These are phyloP conservation scores for Acrobasis suavella DNA, from an alignment of 2,888 invertebrate species.

Conservation along the genomic window DNA sequence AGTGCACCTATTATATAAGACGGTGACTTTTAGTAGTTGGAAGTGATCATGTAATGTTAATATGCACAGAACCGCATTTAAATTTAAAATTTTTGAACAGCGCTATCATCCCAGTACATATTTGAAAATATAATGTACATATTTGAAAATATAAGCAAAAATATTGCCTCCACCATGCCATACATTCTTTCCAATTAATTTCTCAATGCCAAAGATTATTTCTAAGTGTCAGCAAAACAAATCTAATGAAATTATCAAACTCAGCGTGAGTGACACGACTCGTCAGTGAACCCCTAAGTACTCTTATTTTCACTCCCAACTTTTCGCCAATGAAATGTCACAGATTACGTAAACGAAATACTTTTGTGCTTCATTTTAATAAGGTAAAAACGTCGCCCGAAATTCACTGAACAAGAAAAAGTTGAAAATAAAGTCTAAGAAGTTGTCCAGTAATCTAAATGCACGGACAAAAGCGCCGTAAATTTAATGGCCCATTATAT, in stretches of 20 bases:
- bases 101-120: no score
- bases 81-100: no score
- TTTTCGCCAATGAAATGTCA: conserved; percentile 10
- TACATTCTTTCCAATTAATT: not conserved
- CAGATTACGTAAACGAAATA: conserved; percentile 15
- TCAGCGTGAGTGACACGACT: conserved; percentile 2
- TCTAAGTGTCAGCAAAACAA: not conserved
- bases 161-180: no score
- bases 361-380: conserved; percentile 30
- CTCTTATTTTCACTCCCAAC: conserved; percentile 8
- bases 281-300: not conserved
- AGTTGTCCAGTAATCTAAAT: conserved; percentile 43
- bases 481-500: conserved; percentile 28
- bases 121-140: no score
- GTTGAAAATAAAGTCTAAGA: conserved; percentile 45
- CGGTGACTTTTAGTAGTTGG: no score
- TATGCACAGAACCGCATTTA: no score
- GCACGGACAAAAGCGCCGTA: conserved; percentile 38
- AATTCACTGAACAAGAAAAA: conserved; percentile 55
- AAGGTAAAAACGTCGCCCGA: conserved; percentile 40
- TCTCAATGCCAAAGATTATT: no score
- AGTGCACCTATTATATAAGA: no score
- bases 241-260: conserved; percentile 4
- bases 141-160: no score
- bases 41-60: no score